Evolutionary conservation across 2,113 vertebrate species (phyloP), one percentile per base, ranked within the genome.

Genomic region (Phainopepla nitens): DNA sequence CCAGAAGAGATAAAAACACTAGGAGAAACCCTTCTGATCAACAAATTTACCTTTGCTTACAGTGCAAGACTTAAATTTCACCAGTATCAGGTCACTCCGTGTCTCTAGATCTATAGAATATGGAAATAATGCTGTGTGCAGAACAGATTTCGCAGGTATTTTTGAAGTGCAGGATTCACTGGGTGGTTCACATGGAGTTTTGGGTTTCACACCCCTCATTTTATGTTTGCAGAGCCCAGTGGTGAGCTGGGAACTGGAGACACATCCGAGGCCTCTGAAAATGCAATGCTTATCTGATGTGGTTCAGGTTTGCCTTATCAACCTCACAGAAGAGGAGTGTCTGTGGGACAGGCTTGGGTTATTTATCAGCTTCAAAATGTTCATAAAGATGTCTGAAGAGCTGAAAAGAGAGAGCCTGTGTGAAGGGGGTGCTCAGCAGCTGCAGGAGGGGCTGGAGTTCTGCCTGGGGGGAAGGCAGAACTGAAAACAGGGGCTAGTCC

Each of bases 151-250:
- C 50, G 39, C 28, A 53, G 68, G 23, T 9, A 8, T 23, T 42
- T 41, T 44, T 56, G 31, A 36, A 11, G 17, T 21, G 7, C 7
- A n/a, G 35, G 49, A 24, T 65, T 69, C 10, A 2, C 15, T n/a
- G 6, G 5, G 6, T 57, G 1, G 0, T 13, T 76, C 25, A 6
- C 36, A 4, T 7, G 8, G 45, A 45, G 41, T 49, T 83, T 58
- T 36, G 29, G 70, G 3, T 85, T 78, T 85, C 36, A 33, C 28
- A n/a, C 47, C 19, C 47, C 33, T 77, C 47, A 3, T 61, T 78
- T 62, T 11, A 9, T 8, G n/a, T 65, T 61, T 56, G 24, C 42
- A 15, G 29, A 23, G 62, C 35, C 64, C 50, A 66, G 13, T 15
- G 53, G 31, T n/a, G 50, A 66, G 28, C 54, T 73, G 73, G 45